A percentile compares a stretch with the other conserved stretches of the same genome.
Evolutionary conservation across 2,888 invertebrate species (phyloP).

Genomic region (Eledone cirrhosa): DNA sequence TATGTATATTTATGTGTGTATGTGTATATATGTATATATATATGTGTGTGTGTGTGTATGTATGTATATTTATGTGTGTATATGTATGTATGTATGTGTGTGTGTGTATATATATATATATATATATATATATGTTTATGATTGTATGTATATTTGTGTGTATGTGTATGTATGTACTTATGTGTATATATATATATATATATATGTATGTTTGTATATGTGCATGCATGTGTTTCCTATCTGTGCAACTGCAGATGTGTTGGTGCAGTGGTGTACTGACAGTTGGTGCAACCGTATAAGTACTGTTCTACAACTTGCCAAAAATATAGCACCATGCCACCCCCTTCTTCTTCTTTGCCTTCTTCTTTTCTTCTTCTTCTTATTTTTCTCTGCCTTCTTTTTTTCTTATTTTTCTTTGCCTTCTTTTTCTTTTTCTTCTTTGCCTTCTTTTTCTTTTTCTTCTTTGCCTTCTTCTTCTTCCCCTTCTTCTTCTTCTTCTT

Average conservation of each 20-base stretch:
- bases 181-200: not conserved
- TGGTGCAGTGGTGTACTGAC: no score
- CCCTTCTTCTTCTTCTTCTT: no score
- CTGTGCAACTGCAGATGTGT: no score
- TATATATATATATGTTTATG: not conserved
- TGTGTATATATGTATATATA: no score
- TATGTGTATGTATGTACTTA: not conserved
- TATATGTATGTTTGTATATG: not conserved
- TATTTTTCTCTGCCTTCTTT: not conserved
- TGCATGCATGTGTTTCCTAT: not conserved
- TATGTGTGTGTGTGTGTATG: no score
- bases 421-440: not conserved
- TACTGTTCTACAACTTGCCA: no score
- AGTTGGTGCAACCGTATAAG: no score
- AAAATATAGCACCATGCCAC: no score
- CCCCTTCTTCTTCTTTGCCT: not conserved
- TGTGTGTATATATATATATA: not conserved
- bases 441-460: not conserved
- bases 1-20: no score
- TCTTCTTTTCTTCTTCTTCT: not conserved
- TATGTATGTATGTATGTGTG: not conserved
- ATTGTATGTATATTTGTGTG: not conserved
- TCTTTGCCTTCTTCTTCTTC: no score
- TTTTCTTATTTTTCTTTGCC: not conserved
- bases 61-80: not conserved